phyloP scores from a whole-genome alignment of 2,888 invertebrate genomes.

The Andrena chrysosceles region DNA sequence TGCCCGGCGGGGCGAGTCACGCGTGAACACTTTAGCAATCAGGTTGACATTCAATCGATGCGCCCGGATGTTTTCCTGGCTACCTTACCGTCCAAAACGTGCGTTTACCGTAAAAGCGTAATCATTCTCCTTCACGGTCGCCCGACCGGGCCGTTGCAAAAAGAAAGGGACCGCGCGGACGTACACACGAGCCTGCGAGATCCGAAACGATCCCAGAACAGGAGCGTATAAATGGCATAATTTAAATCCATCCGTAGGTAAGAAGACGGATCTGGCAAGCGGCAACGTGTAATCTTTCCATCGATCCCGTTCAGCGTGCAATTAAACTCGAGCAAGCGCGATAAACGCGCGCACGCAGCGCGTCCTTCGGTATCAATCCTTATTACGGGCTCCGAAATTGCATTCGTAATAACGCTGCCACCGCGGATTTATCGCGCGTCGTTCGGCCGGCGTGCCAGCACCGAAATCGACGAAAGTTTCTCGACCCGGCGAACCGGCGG shows the following conservation, averaged over 20 bases:
- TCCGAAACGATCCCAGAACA: not conserved
- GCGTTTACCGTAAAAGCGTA: constrained; percentile 19
- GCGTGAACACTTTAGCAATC: constrained; percentile 20
- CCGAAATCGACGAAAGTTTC: not conserved
- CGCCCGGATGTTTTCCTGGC: constrained; percentile 7
- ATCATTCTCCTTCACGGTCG: constrained; percentile 12
- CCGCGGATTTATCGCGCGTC: constrained; percentile 14
- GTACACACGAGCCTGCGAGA: too few species aligned
- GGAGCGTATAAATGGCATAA: constrained; percentile 14
- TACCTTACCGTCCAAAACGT: not conserved
- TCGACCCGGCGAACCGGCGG: not conserved
- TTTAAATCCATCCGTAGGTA: constrained; percentile 18
- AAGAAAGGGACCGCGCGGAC: not conserved
- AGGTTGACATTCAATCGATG: constrained; percentile 17
- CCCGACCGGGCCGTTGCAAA: not conserved
- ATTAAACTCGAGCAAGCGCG: constrained; percentile 22
- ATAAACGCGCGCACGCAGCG: constrained; percentile 7
- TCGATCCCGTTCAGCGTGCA: constrained; percentile 16
- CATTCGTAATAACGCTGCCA: not conserved
- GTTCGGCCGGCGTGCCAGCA: not conserved
- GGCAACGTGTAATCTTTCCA: constrained; percentile 21
- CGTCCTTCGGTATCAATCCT: constrained; percentile 13
- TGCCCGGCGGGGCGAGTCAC: not conserved
- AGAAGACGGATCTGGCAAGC: constrained; percentile 9
- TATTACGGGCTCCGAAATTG: constrained; percentile 25